Percentiles rank a stretch among this genome's conserved stretches.
Conservation (phyloP, 2,888 invertebrate species). For the Calephelis perditalis region DNA sequence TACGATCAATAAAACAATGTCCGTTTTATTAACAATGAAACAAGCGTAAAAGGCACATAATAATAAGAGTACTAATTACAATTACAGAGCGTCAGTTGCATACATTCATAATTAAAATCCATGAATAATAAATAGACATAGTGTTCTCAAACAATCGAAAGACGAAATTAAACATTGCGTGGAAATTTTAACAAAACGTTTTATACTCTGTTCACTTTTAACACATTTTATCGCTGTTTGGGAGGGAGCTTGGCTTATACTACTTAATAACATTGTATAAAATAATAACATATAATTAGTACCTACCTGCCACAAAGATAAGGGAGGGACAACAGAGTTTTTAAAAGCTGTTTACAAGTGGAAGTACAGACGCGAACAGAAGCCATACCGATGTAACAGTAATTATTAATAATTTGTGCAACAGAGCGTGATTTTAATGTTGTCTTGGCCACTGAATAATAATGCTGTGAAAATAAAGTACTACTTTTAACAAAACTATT, state of each 20-base stretch:
- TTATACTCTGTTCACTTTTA: slow-evolving; percentile 40
- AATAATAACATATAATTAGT: slow-evolving; percentile 75
- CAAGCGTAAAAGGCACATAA: slow-evolving; percentile 45
- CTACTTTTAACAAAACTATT: neutral
- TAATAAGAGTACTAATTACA: slow-evolving; percentile 55
- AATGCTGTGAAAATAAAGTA: slow-evolving; percentile 7
- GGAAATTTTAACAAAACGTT: slow-evolving; percentile 35
- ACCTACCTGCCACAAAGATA: slow-evolving; percentile 68
- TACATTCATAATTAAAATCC: slow-evolving; percentile 22
- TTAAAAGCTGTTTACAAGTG: slow-evolving; percentile 74
- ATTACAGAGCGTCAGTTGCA: slow-evolving; percentile 34
- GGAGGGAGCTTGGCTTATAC: slow-evolving; percentile 50
- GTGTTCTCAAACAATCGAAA: slow-evolving; percentile 18
- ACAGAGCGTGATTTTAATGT: neutral
- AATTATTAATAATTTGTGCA: slow-evolving; percentile 3
- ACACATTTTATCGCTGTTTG: slow-evolving; percentile 52
- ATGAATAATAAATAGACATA: slow-evolving; percentile 16
- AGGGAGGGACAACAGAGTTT: slow-evolving; percentile 66
- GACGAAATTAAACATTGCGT: slow-evolving; percentile 37
- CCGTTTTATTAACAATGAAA: slow-evolving; percentile 51
- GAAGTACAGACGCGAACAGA: slow-evolving; percentile 51
- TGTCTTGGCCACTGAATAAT: slow-evolving; percentile 4
- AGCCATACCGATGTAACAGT: slow-evolving; percentile 31
- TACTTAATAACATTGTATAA: slow-evolving; percentile 67
- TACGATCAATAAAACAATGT: slow-evolving; percentile 28